A percentile compares a stretch with the other conserved stretches of the same genome.
These are phyloP conservation scores for Anoplius nigerrimus DNA, from an alignment of 2,888 invertebrate genomes.

Conservation along the genomic window DNA sequence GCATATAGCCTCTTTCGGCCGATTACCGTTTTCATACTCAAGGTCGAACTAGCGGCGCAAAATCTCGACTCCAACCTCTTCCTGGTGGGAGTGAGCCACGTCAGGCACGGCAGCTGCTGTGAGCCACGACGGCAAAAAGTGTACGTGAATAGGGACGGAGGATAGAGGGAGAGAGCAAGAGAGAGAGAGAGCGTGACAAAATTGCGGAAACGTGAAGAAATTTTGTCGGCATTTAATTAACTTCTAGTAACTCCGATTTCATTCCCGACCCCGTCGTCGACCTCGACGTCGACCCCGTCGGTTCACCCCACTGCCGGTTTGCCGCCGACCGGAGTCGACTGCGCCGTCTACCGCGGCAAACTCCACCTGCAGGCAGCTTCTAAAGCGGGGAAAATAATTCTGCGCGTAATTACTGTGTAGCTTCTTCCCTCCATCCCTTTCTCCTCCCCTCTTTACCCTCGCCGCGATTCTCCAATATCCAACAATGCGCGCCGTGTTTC, in stretches of 20 bases:
- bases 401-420: conserved; percentile 61
- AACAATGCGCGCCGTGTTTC: background rate
- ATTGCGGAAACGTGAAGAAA: conserved; percentile 30
- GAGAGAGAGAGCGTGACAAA: conserved; percentile 18
- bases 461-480: background rate
- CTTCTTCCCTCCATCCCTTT: conserved; percentile 34
- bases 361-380: conserved; percentile 24
- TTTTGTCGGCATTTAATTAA: conserved; percentile 65
- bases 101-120: too few species aligned
- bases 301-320: too few species aligned
- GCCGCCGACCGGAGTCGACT: too few species aligned
- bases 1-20: conserved; percentile 4
- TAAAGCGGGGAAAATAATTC: conserved; percentile 62
- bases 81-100: too few species aligned
- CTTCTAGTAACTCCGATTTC: conserved; percentile 63
- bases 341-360: background rate
- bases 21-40: conserved; percentile 6
- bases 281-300: conserved; percentile 22
- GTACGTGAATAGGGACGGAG: too few species aligned
- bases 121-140: too few species aligned
- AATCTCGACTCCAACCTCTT: background rate
- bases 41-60: too few species aligned
- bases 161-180: conserved; percentile 9
- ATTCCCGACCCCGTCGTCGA: conserved; percentile 30
- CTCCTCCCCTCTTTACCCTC: conserved; percentile 21